Evolutionary conservation across 2,888 invertebrate genomes (phyloP).

Genomic region (Luperina testacea): DNA sequence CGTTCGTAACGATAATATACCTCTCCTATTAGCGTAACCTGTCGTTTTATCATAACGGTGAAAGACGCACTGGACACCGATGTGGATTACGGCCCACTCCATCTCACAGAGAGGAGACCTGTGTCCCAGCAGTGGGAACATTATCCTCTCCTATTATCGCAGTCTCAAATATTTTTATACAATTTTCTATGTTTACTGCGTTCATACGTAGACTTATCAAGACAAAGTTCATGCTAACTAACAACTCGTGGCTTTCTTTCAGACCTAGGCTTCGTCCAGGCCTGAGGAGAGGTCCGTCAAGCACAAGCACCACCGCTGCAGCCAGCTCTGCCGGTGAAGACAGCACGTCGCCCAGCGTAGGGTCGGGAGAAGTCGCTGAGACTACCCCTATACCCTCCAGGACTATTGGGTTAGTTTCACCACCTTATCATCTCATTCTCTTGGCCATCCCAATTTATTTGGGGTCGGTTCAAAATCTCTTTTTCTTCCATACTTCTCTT

Average conservation of each 20-base stretch:
- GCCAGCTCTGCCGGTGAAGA: conserved; percentile 73
- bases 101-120: background rate
- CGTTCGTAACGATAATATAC: background rate
- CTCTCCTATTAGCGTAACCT: background rate
- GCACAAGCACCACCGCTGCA: conserved; percentile 78
- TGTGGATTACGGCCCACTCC: background rate
- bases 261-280: conserved; percentile 88
- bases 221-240: conserved; percentile 1
- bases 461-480: background rate
- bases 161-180: background rate
- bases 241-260: conserved; percentile 15
- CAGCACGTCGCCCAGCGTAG: conserved; percentile 76
- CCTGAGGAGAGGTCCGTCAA: conserved; percentile 75
- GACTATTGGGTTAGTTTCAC: conserved; percentile 77
- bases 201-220: background rate
- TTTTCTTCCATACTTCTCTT: background rate
- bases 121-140: background rate
- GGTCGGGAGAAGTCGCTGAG: conserved; percentile 81
- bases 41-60: background rate
- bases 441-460: background rate
- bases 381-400: conserved; percentile 82
- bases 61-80: background rate
- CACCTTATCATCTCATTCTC: conserved; percentile 3
- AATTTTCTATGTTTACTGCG: background rate
- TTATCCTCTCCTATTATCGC: background rate